Evolutionary conservation across 2,797 vertebrate genomes (phyloP).

Genomic region (Anniella stebbinsi): DNA sequence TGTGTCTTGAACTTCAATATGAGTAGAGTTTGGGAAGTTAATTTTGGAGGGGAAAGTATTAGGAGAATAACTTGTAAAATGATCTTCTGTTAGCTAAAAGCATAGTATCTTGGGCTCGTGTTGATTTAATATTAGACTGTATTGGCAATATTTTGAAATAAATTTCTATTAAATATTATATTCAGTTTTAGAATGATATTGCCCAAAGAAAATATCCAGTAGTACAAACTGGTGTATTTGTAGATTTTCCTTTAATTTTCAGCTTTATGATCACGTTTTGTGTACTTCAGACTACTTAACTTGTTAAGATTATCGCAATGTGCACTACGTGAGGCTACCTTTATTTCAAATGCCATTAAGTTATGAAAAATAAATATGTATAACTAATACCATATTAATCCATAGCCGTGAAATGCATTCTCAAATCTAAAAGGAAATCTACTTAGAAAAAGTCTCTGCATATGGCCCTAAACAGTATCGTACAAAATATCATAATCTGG

Average conservation of each 20-base stretch:
- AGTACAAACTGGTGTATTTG: no score
- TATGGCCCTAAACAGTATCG: background rate
- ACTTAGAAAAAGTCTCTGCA: background rate
- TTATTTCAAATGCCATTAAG: background rate
- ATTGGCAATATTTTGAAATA: background rate
- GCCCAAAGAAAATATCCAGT: background rate
- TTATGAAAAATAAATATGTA: background rate
- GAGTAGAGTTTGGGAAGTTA: background rate
- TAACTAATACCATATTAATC: background rate
- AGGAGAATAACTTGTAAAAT: background rate
- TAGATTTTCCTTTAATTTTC: background rate
- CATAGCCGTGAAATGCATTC: background rate
- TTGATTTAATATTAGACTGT: background rate
- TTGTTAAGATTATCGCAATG: no score
- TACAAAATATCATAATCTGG: background rate
- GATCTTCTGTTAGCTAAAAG: constrained; percentile 24
- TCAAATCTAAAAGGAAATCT: background rate
- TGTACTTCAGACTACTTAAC: no score
- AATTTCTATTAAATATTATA: background rate
- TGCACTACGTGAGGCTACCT: no score
- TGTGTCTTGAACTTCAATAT: background rate
- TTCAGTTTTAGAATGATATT: background rate
- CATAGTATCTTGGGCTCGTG: constrained; percentile 26
- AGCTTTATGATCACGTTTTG: background rate
- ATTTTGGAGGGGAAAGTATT: background rate